phyloP scores from a whole-genome alignment of 2,888 invertebrate genomes.

The Sphaerophoria taeniata region DNA sequence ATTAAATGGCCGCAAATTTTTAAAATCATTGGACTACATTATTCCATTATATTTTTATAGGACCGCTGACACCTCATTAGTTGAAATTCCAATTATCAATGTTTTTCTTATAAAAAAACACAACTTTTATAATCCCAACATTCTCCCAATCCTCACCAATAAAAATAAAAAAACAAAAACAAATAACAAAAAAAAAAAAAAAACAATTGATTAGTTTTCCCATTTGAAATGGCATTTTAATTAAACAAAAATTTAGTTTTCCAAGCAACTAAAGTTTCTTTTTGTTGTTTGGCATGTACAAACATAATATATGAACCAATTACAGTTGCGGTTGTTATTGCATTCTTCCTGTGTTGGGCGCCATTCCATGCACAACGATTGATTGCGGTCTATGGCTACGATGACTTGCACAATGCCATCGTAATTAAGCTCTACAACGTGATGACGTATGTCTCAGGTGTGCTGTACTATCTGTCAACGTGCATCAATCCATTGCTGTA shows the following conservation, averaged over 20 bases:
- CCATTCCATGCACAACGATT: constrained; percentile 97
- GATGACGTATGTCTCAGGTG: constrained; percentile 87
- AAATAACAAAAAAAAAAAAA: too few species aligned
- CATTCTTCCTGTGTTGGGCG: constrained; percentile 95
- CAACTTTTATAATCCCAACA: too few species aligned
- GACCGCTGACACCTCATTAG: too few species aligned
- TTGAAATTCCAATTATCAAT: too few species aligned
- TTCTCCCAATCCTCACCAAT: too few species aligned
- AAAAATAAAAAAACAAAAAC: too few species aligned
- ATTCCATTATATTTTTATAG: too few species aligned
- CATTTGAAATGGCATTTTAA: constrained; percentile 9
- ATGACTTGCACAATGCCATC: constrained; percentile 75
- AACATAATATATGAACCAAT: constrained; percentile 46
- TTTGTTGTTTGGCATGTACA: constrained; percentile 82
- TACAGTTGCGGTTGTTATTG: constrained; percentile 94
- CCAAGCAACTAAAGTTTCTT: constrained; percentile 78
- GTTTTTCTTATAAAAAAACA: too few species aligned
- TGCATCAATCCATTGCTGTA: constrained; percentile 97
- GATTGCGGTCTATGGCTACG: constrained; percentile 85
- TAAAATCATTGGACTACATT: too few species aligned
- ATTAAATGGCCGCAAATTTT: too few species aligned
- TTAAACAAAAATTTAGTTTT: constrained; percentile 6
- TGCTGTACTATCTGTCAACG: constrained; percentile 95
- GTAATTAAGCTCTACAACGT: constrained; percentile 79
- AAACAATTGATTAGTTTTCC: not conserved